Conservation (phyloP, 2,888 invertebrate species). For the Pseudococcus viburni region DNA sequence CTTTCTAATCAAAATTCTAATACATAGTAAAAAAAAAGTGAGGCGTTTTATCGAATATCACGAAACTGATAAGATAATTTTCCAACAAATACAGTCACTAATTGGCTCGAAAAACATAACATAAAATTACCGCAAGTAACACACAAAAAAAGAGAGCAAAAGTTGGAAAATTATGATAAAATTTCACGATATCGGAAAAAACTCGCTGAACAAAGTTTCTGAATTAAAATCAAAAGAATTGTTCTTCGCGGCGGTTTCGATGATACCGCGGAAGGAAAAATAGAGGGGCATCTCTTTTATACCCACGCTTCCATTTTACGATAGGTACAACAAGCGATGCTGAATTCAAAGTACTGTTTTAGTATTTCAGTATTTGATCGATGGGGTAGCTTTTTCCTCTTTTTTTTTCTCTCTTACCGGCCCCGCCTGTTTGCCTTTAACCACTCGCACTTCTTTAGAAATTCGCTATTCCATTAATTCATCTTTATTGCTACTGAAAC, state of each 20-base stretch:
- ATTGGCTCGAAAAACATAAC: no score
- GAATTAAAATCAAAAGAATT: neutral
- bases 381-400: slow-evolving; percentile 8
- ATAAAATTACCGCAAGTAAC: no score
- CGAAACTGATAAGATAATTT: no score
- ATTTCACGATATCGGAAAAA: no score
- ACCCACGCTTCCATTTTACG: neutral
- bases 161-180: no score
- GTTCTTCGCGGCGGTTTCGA: neutral
- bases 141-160: no score
- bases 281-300: neutral
- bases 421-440: neutral
- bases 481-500: slow-evolving; percentile 9
- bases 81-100: no score
- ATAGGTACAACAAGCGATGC: slow-evolving; percentile 4
- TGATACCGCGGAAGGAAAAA: neutral
- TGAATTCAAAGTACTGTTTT: slow-evolving; percentile 25
- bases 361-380: slow-evolving; percentile 27
- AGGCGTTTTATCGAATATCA: no score
- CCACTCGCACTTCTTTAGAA: neutral
- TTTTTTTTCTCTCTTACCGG: neutral
- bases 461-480: slow-evolving; percentile 27
- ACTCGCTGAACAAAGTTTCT: no score
- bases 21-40: no score
- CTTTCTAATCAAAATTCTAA: no score